Percentiles rank a stretch among this genome's conserved stretches.
Conservation (phyloP, 2,888 invertebrate genomes). For the Autographa gamma region DNA sequence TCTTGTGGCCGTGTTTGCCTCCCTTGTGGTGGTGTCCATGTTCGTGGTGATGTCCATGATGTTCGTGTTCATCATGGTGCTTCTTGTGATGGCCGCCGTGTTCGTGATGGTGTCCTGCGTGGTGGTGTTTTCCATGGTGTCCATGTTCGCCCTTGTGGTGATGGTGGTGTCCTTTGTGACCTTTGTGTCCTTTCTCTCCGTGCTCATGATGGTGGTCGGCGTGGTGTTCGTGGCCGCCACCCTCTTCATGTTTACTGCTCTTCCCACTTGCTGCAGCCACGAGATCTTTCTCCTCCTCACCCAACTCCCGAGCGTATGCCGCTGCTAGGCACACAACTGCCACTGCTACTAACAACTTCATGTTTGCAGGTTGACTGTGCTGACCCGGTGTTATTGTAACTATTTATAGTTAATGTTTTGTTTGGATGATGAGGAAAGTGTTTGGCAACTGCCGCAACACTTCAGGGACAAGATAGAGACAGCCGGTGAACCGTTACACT, state of each 20-base stretch:
- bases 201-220: conserved; percentile 83
- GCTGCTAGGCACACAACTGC: conserved; percentile 82
- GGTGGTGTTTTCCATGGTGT: conserved; percentile 83
- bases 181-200: conserved; percentile 82
- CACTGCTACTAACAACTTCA: conserved; percentile 80
- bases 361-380: conserved; percentile 75
- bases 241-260: conserved; percentile 77
- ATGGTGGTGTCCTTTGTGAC: conserved; percentile 85
- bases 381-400: conserved; percentile 62
- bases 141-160: conserved; percentile 85
- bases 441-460: conserved; percentile 77
- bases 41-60: conserved; percentile 83
- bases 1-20: conserved; percentile 82
- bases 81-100: conserved; percentile 84
- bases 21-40: conserved; percentile 85
- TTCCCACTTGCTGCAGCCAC: conserved; percentile 82
- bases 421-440: conserved; percentile 79
- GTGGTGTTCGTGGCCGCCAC: conserved; percentile 84
- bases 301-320: conserved; percentile 77
- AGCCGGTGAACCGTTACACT: conserved; percentile 77
- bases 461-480: conserved; percentile 77
- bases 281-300: conserved; percentile 80
- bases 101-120: conserved; percentile 81
- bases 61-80: conserved; percentile 81
- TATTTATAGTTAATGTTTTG: conserved; percentile 87